Conservation (phyloP, 2,113 vertebrate genomes). For the Salvelinus fontinalis region DNA sequence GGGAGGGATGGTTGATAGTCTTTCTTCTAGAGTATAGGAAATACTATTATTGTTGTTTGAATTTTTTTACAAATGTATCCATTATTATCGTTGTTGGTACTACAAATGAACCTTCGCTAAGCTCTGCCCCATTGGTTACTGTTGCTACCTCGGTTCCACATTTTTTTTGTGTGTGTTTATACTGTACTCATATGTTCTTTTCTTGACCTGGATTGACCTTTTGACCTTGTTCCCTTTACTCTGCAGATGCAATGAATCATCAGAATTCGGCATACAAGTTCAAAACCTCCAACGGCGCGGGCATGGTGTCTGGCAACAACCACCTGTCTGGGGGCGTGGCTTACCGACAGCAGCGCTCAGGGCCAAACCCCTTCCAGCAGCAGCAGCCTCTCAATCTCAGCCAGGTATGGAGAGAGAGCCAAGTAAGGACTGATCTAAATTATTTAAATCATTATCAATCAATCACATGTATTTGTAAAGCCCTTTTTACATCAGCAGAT, state of each 20-base stretch:
- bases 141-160: too few species aligned
- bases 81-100: too few species aligned
- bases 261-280: slow-evolving; percentile 91
- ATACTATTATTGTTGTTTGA: too few species aligned
- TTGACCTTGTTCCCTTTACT: neutral
- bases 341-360: slow-evolving; percentile 91
- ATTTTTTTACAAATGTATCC: too few species aligned
- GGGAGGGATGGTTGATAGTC: too few species aligned
- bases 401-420: slow-evolving; percentile 79
- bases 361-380: slow-evolving; percentile 91
- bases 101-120: too few species aligned
- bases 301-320: slow-evolving; percentile 83
- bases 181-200: neutral
- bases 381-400: slow-evolving; percentile 99
- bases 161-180: too few species aligned
- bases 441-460: too few species aligned
- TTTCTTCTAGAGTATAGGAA: too few species aligned
- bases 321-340: slow-evolving; percentile 83
- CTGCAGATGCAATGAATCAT: slow-evolving; percentile 83
- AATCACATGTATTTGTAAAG: too few species aligned
- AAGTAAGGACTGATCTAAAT: neutral
- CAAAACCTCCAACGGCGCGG: slow-evolving; percentile 88
- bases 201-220: neutral
- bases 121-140: too few species aligned
- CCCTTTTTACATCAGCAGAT: too few species aligned